Evolutionary conservation across 2,797 vertebrate genomes (phyloP), one percentile per base, ranked within the genome.

Genomic region (Momotus momota): DNA sequence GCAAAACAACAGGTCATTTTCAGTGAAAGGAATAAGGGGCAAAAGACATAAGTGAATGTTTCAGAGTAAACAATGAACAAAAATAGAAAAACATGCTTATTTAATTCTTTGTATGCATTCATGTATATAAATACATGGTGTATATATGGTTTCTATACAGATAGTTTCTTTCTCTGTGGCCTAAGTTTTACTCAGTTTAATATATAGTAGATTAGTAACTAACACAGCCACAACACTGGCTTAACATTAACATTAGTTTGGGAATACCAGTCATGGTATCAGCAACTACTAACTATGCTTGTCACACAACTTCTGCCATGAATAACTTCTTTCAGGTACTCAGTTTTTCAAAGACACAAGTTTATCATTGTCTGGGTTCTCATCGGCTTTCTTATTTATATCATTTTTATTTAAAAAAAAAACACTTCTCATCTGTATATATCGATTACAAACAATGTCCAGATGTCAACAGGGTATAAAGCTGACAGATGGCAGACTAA

Each of bases 401-500:
- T 6, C 0, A 21, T 49, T 91, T 85, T 93, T 60, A 64, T 72
- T 62, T 49, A 11, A 57, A 80, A 58, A 2, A 35, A 35, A 35
- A 7, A 35, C 35, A 1, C 2, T 8, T 78, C 57, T 62, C 31
- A 75, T 69, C 64, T 73, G 15, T 86, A 16, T 49, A 93, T 75
- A 92, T 72, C 46, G 62, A 77, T 41, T 35, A 66, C 43, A 89
- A 89, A 66, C 52, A 82, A 65, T 7, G 18, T 75, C 51, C 23
- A 87, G 35, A 87, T 90, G 62, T 86, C 81, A 90, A 78, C 10
- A 78, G 61, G 29, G 33, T 81, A 85, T 51, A 80, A 85, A 80
- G 29, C n/a, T 73, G 55, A 82, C 85, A 96, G 92, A 89, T 60
- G 55, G 89, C 41, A 91, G 55, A 79, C 33, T 80, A 72, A 86